A percentile compares a stretch with the other conserved stretches of the same genome.
Evolutionary conservation across 2,888 invertebrate genomes (phyloP).

Genomic region (Tachina lurida): DNA sequence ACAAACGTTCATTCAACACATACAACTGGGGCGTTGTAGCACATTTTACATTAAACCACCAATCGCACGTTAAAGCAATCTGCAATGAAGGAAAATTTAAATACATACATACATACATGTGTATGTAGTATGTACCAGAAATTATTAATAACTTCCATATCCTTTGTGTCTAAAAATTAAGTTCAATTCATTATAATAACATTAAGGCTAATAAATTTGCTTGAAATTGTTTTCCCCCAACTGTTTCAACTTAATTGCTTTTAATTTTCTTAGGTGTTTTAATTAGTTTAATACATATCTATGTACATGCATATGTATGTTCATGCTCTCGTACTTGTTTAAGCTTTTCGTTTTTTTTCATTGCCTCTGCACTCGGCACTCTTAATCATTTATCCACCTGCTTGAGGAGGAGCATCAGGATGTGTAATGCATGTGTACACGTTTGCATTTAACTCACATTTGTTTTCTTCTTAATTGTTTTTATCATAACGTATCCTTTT

Average conservation of each 20-base stretch:
- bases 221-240: conserved; percentile 51
- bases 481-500: conserved; percentile 60
- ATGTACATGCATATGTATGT: conserved; percentile 25
- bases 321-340: conserved; percentile 18
- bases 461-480: conserved; percentile 60
- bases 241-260: conserved; percentile 60
- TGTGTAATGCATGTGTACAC: conserved; percentile 12
- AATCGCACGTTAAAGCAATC: conserved; percentile 93
- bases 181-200: conserved; percentile 59
- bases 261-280: conserved; percentile 67
- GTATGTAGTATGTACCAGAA: not conserved
- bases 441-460: conserved; percentile 50
- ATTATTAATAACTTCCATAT: conserved; percentile 48
- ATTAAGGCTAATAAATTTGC: conserved; percentile 64
- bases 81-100: conserved; percentile 67
- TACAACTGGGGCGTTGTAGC: conserved; percentile 92
- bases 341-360: conserved; percentile 20
- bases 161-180: conserved; percentile 38
- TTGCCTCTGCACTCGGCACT: not conserved
- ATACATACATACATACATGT: not conserved
- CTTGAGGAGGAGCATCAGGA: not conserved
- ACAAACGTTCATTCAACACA: conserved; percentile 93
- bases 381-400: not conserved
- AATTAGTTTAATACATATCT: conserved; percentile 52
- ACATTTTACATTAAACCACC: conserved; percentile 97